Percentiles rank a stretch among this genome's conserved stretches.
Evolutionary conservation across 1,140 invertebrate genomes (phyloP).

Genomic region (Hylaeus volcanicus): DNA sequence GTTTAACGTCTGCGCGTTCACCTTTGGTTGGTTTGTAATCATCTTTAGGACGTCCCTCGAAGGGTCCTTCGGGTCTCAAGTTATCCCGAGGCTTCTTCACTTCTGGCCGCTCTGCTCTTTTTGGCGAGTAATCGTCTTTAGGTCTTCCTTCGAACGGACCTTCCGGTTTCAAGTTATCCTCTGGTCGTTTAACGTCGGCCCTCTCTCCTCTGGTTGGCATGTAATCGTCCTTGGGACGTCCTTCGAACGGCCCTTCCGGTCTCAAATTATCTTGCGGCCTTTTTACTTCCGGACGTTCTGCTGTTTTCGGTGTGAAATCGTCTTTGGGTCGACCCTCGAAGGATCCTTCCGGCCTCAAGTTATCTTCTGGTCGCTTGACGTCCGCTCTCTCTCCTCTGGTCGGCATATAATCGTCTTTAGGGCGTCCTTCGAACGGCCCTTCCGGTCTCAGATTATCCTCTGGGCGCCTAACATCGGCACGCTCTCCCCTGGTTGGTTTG

Average conservation of each 20-base stretch:
- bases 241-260: conserved; percentile 81
- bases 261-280: conserved; percentile 82
- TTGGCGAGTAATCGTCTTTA: conserved; percentile 75
- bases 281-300: conserved; percentile 75
- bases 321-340: conserved; percentile 73
- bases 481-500: conserved; percentile 58
- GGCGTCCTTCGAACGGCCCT: conserved; percentile 76
- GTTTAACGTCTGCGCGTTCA: conserved; percentile 79
- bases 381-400: conserved; percentile 80
- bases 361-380: conserved; percentile 78
- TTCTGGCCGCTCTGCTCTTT: conserved; percentile 79
- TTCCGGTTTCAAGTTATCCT: conserved; percentile 75
- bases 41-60: conserved; percentile 78
- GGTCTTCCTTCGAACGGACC: conserved; percentile 80
- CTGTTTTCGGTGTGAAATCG: conserved; percentile 81
- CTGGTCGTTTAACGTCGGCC: conserved; percentile 61
- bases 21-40: conserved; percentile 76
- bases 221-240: conserved; percentile 68
- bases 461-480: conserved; percentile 76
- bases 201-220: conserved; percentile 47
- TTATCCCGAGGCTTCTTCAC: conserved; percentile 78
- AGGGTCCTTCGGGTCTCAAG: conserved; percentile 78
- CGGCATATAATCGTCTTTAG: conserved; percentile 80
- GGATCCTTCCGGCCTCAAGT: conserved; percentile 82
- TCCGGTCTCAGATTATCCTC: conserved; percentile 82